phyloP scores from a whole-genome alignment of 2,888 invertebrate genomes.

The Elysia crispata region DNA sequence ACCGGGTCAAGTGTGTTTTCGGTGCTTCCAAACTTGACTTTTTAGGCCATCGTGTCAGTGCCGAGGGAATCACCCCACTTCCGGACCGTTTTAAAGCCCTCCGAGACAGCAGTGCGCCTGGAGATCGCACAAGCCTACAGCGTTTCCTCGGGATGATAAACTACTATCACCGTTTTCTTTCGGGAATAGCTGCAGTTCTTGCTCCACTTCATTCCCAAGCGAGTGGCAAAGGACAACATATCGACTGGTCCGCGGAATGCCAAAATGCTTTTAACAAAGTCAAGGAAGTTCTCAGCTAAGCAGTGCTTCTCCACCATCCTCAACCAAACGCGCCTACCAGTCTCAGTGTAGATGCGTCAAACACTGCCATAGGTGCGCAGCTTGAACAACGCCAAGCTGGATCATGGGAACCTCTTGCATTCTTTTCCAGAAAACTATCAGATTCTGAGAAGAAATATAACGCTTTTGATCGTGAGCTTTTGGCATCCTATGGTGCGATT shows the following conservation, averaged over 20 bases:
- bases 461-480: too few species aligned
- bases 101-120: neutral
- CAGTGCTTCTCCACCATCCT: slow-evolving; percentile 37
- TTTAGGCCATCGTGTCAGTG: neutral
- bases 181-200: neutral
- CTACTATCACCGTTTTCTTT: slow-evolving; percentile 30
- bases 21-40: neutral
- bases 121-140: neutral
- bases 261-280: neutral
- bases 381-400: slow-evolving; percentile 33
- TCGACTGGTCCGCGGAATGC: neutral
- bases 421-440: slow-evolving; percentile 42
- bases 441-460: too few species aligned
- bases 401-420: slow-evolving; percentile 34
- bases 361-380: slow-evolving; percentile 33
- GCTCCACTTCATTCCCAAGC: slow-evolving; percentile 40
- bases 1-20: neutral
- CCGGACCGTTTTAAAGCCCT: slow-evolving; percentile 22
- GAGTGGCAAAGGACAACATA: slow-evolving; percentile 25
- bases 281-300: slow-evolving; percentile 16
- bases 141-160: slow-evolving; percentile 29
- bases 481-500: too few species aligned
- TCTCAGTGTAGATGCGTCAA: slow-evolving; percentile 44
- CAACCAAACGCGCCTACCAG: slow-evolving; percentile 28
- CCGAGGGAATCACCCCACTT: slow-evolving; percentile 22